These are phyloP conservation scores for Sebastes itinus DNA, from an alignment of 2,797 vertebrate genomes.

Conservation along the genomic window DNA sequence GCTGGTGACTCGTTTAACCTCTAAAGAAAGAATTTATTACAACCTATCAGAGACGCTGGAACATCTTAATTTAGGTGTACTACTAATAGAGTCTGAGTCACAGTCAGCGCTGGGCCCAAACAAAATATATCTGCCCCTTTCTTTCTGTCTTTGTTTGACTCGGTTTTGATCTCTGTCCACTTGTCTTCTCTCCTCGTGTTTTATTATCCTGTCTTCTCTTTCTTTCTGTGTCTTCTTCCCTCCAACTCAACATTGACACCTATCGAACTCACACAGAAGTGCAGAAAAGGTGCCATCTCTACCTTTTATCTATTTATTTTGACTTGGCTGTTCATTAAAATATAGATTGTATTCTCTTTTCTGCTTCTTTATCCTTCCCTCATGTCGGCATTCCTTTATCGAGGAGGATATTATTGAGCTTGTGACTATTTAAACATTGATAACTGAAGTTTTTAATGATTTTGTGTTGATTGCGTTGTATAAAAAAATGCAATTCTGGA, in stretches of 20 bases:
- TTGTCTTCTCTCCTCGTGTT: background rate
- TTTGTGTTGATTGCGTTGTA: background rate
- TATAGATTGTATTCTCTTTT: background rate
- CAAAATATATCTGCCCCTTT: slow-evolving; percentile 5
- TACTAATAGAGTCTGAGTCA: slow-evolving; percentile 50
- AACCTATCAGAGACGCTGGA: slow-evolving; percentile 35
- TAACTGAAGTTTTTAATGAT: slow-evolving; percentile 1
- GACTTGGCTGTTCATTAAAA: background rate
- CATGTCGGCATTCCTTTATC: background rate
- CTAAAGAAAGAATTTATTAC: slow-evolving; percentile 55
- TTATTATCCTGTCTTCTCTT: background rate
- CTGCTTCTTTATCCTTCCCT: background rate
- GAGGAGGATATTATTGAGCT: slow-evolving; percentile 21
- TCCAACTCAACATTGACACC: slow-evolving; percentile 56
- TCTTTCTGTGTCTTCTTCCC: background rate
- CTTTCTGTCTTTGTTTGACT: slow-evolving; percentile 12
- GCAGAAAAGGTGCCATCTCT: background rate
- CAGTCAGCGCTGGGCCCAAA: slow-evolving; percentile 12
- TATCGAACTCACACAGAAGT: slow-evolving; percentile 12
- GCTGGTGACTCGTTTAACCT: slow-evolving; percentile 62
- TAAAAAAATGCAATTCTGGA: background rate
- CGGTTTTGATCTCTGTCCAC: slow-evolving; percentile 23
- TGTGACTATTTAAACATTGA: background rate
- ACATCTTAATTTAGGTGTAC: slow-evolving; percentile 48
- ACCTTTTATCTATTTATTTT: background rate